phyloP scores from a whole-genome alignment of 2,888 invertebrate genomes.

The Lordiphosa andalusiaca region DNA sequence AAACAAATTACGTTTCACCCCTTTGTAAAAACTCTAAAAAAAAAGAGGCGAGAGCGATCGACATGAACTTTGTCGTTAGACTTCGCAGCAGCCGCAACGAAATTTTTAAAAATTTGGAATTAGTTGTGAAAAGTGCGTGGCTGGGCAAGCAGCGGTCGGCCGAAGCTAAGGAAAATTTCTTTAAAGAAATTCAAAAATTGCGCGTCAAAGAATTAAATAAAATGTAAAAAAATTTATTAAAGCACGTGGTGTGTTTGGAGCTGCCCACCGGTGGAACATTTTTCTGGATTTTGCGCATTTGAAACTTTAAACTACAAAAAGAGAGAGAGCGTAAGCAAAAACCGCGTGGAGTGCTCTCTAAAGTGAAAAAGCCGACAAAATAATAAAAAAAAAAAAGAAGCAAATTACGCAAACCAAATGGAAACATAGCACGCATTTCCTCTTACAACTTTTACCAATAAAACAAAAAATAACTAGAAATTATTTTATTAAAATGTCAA shows the following conservation, averaged over 20 bases:
- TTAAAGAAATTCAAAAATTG: conserved; percentile 27
- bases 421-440: conserved; percentile 22
- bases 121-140: conserved; percentile 68
- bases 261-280: conserved; percentile 18
- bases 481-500: conserved; percentile 27
- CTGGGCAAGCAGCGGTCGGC: conserved; percentile 47
- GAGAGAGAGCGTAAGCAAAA: conserved; percentile 16
- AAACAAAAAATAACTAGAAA: conserved; percentile 12
- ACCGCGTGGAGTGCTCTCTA: conserved; percentile 29
- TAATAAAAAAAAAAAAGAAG: conserved; percentile 9
- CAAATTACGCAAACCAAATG: conserved; percentile 27
- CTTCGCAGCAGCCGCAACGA: conserved; percentile 44
- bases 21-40: conserved; percentile 51
- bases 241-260: conserved; percentile 41
- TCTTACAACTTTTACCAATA: conserved; percentile 9
- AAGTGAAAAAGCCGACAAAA: conserved; percentile 42
- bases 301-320: conserved; percentile 67
- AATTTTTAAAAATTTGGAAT: conserved; percentile 52
- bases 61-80: conserved; percentile 36
- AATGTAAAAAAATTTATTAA: conserved; percentile 5
- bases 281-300: conserved; percentile 68
- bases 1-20: conserved; percentile 67
- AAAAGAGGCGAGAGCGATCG: conserved; percentile 59
- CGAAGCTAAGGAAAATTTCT: conserved; percentile 1
- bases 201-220: conserved; percentile 15